Conservation (phyloP, 2,888 invertebrate genomes). For the Peribatodes rhomboidaria region DNA sequence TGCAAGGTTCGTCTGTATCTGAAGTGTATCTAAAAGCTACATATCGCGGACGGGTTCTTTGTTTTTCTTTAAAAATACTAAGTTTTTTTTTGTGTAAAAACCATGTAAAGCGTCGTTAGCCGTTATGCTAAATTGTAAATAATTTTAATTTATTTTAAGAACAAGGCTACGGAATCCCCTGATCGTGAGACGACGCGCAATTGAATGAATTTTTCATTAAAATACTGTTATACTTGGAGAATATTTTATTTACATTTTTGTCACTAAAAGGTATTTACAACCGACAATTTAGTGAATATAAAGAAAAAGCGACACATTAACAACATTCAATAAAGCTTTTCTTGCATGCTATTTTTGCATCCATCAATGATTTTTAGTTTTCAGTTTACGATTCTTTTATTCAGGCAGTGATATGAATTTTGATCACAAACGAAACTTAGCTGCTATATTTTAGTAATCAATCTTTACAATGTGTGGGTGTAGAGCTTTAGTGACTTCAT, state of each 20-base stretch:
- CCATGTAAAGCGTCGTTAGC: background rate
- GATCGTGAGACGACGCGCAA: background rate
- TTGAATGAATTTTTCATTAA: background rate
- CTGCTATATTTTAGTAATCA: background rate
- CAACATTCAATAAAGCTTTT: constrained; percentile 51
- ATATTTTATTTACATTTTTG: constrained; percentile 83
- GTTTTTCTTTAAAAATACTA: no score
- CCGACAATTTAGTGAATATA: constrained; percentile 65
- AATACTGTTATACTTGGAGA: constrained; percentile 65
- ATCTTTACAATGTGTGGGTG: background rate
- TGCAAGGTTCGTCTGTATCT: no score
- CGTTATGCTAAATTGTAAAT: background rate
- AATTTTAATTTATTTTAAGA: background rate
- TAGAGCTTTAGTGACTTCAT: background rate
- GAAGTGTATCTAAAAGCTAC: no score
- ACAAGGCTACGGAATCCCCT: background rate
- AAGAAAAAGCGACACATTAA: constrained; percentile 58
- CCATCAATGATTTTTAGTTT: constrained; percentile 1
- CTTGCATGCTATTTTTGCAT: constrained; percentile 32
- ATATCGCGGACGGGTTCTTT: no score
- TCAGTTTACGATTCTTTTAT: background rate
- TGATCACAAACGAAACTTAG: background rate
- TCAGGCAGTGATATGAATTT: background rate
- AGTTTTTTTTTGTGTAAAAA: no score
- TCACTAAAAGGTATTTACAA: constrained; percentile 76